Evolutionary conservation across 2,888 invertebrate species (phyloP), one percentile per base, ranked within the genome.

Genomic region (Polymixis lichenea): DNA sequence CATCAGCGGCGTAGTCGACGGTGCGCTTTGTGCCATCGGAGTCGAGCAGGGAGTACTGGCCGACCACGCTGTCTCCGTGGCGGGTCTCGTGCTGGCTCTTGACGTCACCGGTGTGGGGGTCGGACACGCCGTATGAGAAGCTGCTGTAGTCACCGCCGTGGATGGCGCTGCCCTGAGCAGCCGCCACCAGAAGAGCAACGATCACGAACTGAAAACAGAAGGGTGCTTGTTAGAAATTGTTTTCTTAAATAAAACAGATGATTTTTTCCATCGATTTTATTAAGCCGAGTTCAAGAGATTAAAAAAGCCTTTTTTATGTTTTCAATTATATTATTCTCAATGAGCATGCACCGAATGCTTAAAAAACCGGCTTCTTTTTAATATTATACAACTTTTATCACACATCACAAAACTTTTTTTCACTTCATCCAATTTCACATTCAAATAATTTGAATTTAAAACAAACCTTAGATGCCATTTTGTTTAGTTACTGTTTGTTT

Each of bases 1-100:
- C 95, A 82, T 97, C 97, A 83, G 97, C 97, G 78, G 96, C 95
- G 92, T 97, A 97, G 92, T 97, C 97, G 0, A 97, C 97, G 53
- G 97, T 97, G 85, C 97, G 97, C 91, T 97, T 97, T 72, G 97
- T 97, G 87, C 97, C 97, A 89, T 97, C 97, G 49, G 97, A 97
- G 86, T 97, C 92, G 94, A 97, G 91, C 77, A 96, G 94, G 8
- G 95, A 96, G 94, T 96, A 96, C 84, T 96, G 96, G 80, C 96
- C 96, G 82, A 97, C 97, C 61, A 97, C 97, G 86, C 96, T 96
- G 93, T 97, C 97, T 22, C 97, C 97, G 82, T 95, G 94, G 78
- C 97, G 97, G 78, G 97, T 97, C 89, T 97, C 97, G 85, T 97
- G 97, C 93, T 97, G 97, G 93, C 94, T 94, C 93, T 96, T 96